These are phyloP conservation scores for Carassius carassius DNA, from an alignment of 2,113 vertebrate species.

Conservation along the genomic window DNA sequence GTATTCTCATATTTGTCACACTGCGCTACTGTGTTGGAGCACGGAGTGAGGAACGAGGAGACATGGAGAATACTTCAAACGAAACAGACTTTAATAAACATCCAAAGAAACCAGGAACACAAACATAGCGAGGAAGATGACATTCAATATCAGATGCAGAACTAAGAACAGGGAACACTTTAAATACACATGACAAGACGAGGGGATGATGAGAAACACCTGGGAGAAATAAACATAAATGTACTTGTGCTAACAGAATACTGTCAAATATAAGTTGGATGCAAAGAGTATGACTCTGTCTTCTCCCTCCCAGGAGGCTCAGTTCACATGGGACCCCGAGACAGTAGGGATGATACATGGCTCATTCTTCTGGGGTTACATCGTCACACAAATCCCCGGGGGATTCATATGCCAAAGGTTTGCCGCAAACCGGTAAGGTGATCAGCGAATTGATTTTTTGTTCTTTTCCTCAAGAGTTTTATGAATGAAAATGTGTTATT, in stretches of 20 bases:
- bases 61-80: no score
- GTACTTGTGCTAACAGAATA: neutral
- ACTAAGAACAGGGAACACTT: no score
- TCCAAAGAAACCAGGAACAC: no score
- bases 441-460: neutral
- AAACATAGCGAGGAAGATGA: no score
- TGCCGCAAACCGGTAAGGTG: conserved; percentile 86
- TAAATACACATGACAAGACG: no score
- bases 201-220: no score
- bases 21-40: no score
- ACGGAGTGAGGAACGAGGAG: no score
- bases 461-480: neutral
- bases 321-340: conserved; percentile 92
- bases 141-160: no score
- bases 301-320: conserved; percentile 77
- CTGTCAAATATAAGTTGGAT: neutral
- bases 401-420: conserved; percentile 93
- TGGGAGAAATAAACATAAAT: no score
- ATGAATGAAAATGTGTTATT: neutral
- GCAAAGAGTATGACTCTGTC: neutral
- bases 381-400: conserved; percentile 91
- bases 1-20: neutral
- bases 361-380: conserved; percentile 96
- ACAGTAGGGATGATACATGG: conserved; percentile 94
- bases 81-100: no score